phyloP scores from a whole-genome alignment of 2,113 vertebrate species.

The Dasypus novemcinctus region DNA sequence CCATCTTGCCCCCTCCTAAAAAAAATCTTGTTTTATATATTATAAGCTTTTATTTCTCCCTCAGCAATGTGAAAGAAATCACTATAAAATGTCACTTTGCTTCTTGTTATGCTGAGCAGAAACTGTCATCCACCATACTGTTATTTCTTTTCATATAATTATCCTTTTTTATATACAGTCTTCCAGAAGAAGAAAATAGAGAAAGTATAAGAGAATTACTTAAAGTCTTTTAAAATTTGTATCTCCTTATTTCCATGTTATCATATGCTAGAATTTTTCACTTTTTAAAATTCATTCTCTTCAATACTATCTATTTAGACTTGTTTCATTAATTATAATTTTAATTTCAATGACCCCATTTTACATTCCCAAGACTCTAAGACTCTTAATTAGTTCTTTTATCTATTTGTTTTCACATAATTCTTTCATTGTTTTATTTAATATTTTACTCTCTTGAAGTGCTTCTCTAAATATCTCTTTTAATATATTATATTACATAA shows the following conservation, averaged over 20 bases:
- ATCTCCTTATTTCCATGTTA: background rate
- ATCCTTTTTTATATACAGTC: background rate
- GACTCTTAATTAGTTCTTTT: background rate
- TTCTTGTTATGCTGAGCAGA: background rate
- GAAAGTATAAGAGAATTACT: background rate
- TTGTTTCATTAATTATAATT: background rate
- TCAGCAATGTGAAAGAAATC: background rate
- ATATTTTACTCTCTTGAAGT: background rate
- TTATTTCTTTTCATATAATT: background rate
- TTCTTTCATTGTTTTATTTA: background rate
- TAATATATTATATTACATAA: background rate
- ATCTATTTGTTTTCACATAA: background rate
- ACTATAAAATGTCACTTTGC: background rate
- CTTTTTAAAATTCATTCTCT: background rate
- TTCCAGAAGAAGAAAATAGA: too few species aligned
- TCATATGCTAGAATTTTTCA: background rate
- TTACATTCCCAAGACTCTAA: background rate
- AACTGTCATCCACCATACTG: background rate
- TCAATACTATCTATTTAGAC: background rate
- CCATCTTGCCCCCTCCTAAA: too few species aligned
- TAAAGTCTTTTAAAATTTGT: background rate
- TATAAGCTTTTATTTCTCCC: background rate
- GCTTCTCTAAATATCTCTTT: too few species aligned
- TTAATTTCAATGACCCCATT: background rate
- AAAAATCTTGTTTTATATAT: background rate